Conservation (phyloP, 2,113 vertebrate genomes). For the Psilopogon haemacephalus region DNA sequence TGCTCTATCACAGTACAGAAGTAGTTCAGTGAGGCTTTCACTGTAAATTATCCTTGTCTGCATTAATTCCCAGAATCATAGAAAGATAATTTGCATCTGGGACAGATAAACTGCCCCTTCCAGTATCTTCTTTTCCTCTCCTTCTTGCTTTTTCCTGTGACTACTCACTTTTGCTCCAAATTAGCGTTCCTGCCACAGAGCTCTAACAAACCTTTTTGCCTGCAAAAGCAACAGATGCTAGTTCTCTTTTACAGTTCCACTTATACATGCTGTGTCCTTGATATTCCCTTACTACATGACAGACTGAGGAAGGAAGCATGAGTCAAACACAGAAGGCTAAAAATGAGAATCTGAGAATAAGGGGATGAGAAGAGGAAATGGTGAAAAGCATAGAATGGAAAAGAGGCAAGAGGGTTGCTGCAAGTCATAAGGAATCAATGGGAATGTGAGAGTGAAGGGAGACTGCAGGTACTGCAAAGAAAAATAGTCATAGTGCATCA, state of each 20-base stretch:
- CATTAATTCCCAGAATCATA: background rate
- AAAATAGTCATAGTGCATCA: accelerated
- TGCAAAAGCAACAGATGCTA: background rate
- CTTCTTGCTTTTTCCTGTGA: background rate
- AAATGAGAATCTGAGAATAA: background rate
- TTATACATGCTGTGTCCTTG: background rate
- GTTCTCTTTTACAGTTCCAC: background rate
- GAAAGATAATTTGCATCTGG: background rate
- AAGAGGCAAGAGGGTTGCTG: background rate
- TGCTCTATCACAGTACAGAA: background rate
- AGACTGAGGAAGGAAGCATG: background rate
- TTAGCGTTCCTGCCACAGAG: background rate
- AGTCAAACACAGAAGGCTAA: background rate
- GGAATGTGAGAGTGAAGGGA: background rate
- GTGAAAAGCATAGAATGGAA: background rate
- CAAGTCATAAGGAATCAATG: background rate
- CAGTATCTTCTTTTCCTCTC: background rate
- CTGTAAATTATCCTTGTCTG: background rate
- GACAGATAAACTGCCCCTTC: background rate
- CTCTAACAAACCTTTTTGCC: background rate
- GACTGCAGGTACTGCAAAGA: background rate
- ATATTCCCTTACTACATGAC: background rate
- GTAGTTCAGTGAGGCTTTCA: background rate
- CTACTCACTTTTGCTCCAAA: background rate
- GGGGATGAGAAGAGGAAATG: background rate